phyloP scores from a whole-genome alignment of 2,797 vertebrate species.

The Notamacropus eugenii region DNA sequence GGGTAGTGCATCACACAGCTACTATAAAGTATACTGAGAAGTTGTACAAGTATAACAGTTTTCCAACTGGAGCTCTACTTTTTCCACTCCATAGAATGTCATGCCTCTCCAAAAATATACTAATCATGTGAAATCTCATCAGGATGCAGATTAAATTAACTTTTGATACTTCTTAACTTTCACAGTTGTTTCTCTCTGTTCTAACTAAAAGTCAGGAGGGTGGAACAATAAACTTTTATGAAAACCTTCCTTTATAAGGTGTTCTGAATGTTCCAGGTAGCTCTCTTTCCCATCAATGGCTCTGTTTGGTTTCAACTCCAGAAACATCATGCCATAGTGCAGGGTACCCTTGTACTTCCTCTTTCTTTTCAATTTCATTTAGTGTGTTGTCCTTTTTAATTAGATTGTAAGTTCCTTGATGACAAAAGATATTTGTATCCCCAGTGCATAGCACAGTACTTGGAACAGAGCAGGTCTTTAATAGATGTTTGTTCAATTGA shows the following conservation, averaged over 20 bases:
- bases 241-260: background rate
- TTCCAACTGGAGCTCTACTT: background rate
- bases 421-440: background rate
- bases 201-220: background rate
- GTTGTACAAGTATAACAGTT: background rate
- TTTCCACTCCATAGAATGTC: background rate
- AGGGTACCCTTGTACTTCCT: no score
- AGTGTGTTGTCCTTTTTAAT: background rate
- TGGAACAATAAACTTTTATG: background rate
- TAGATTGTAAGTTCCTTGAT: background rate
- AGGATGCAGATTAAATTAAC: background rate
- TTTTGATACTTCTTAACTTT: background rate
- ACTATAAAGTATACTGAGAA: background rate
- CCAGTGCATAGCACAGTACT: no score
- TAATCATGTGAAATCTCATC: background rate
- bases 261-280: background rate
- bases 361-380: background rate
- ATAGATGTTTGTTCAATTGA: background rate
- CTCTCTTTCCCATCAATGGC: no score
- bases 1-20: background rate
- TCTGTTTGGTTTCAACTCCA: background rate
- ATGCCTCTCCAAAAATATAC: background rate
- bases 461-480: background rate
- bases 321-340: background rate
- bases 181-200: background rate